Percentiles rank a stretch among this genome's conserved stretches.
Evolutionary conservation across 2,888 invertebrate genomes (phyloP).

Genomic region (Calliphora vomitoria): DNA sequence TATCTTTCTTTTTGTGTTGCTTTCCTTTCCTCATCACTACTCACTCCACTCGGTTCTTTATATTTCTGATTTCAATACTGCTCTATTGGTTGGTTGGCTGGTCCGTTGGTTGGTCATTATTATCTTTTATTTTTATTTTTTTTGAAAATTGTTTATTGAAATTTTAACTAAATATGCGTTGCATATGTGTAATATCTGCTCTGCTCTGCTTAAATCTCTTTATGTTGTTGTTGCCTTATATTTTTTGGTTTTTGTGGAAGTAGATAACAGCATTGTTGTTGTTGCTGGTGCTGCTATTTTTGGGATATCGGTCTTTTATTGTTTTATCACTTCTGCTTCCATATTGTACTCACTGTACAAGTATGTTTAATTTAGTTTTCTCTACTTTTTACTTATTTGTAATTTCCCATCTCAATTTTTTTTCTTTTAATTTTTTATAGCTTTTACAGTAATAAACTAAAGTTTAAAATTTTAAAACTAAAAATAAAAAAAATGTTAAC

Average conservation of each 20-base stretch:
- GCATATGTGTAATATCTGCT: conserved; percentile 46
- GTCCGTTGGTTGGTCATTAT: conserved; percentile 37
- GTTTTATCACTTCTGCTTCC: conserved; percentile 41
- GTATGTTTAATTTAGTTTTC: conserved; percentile 15
- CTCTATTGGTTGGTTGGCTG: conserved; percentile 9
- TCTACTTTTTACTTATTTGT: conserved; percentile 5
- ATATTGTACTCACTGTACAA: background rate
- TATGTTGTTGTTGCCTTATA: conserved; percentile 30
- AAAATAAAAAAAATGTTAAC: background rate
- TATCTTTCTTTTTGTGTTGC: conserved; percentile 27
- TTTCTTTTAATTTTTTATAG: background rate
- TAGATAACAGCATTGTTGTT: conserved; percentile 48
- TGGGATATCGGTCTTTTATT: conserved; percentile 41
- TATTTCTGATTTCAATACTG: conserved; percentile 47
- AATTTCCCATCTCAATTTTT: background rate
- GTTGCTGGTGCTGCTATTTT: conserved; percentile 14
- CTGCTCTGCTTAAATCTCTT: conserved; percentile 42
- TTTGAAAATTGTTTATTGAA: conserved; percentile 12
- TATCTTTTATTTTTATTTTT: no score
- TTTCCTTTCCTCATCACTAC: background rate
- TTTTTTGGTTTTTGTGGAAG: conserved; percentile 33
- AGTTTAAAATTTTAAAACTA: background rate
- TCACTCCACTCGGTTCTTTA: conserved; percentile 13
- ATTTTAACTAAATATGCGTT: conserved; percentile 44
- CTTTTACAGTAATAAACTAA: background rate